phyloP scores from a whole-genome alignment of 2,888 invertebrate genomes.

The Microctonus hyperodae region DNA sequence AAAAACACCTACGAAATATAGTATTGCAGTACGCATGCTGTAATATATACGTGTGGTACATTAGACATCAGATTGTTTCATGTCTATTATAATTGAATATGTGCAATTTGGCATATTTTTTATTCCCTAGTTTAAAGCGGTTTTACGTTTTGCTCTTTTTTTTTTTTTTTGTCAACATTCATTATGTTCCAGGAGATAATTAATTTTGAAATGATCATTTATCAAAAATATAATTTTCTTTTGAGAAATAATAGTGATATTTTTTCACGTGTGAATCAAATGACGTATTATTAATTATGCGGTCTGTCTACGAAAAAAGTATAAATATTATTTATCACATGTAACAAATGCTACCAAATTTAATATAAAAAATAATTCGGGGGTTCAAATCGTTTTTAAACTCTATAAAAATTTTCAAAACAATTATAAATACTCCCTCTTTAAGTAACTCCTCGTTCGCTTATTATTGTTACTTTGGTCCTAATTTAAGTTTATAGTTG shows the following conservation, averaged over 20 bases:
- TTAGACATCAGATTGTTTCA: constrained; percentile 39
- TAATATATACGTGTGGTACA: constrained; percentile 48
- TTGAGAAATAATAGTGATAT: background rate
- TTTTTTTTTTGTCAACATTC: constrained; percentile 7
- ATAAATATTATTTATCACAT: background rate
- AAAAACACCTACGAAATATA: constrained; percentile 44
- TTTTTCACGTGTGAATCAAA: constrained; percentile 20
- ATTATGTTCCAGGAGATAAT: too few relatives aligned
- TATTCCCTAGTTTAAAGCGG: background rate
- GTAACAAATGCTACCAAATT: constrained; percentile 13
- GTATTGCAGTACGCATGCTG: constrained; percentile 56
- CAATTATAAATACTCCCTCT: background rate
- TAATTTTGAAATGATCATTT: too few relatives aligned
- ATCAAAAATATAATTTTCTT: background rate
- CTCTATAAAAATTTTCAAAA: too few relatives aligned
- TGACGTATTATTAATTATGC: constrained; percentile 16
- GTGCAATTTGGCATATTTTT: background rate
- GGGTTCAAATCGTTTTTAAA: background rate
- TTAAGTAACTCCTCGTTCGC: background rate
- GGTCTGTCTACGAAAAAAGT: constrained; percentile 13
- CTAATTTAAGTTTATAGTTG: background rate
- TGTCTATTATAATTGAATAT: constrained; percentile 47
- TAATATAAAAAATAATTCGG: constrained; percentile 1
- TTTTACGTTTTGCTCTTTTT: background rate
- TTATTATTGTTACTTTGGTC: constrained; percentile 5